These are phyloP conservation scores for Girardia tigrina DNA, from an alignment of 2,888 invertebrate genomes.

Conservation along the genomic window DNA sequence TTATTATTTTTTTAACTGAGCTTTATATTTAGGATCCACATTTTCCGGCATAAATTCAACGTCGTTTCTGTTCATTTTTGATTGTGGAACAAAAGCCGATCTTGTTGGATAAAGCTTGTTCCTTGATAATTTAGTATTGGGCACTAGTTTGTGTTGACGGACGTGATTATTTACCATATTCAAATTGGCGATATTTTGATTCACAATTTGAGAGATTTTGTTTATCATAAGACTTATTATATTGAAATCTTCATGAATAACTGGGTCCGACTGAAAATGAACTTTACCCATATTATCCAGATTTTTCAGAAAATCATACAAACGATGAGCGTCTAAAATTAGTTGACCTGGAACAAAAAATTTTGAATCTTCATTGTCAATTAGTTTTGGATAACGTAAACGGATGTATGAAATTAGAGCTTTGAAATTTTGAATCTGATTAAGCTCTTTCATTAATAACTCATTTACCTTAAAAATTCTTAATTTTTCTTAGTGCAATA, in stretches of 20 bases:
- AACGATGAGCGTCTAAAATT: background rate
- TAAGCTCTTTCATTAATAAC: background rate
- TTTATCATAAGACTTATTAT: background rate
- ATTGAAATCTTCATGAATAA: background rate
- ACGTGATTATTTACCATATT: background rate
- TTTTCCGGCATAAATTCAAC: background rate
- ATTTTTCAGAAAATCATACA: slow-evolving; percentile 10
- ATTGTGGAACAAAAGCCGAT: slow-evolving; percentile 1
- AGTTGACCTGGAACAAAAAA: background rate
- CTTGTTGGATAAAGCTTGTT: slow-evolving; percentile 15
- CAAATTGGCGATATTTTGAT: background rate
- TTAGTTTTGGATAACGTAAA: slow-evolving; percentile 14
- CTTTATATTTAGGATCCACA: no score
- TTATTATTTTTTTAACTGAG: no score
- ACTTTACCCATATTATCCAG: background rate
- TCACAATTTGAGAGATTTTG: background rate
- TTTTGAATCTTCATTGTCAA: slow-evolving; percentile 20
- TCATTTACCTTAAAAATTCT: background rate
- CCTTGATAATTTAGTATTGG: slow-evolving; percentile 1
- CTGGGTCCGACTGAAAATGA: background rate
- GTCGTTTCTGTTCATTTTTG: background rate
- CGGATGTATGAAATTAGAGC: background rate
- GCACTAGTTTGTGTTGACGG: background rate
- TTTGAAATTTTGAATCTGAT: slow-evolving; percentile 5
- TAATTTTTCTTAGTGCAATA: slow-evolving; percentile 8